Conservation (phyloP, 2,888 invertebrate species). For the Graphium colonna region DNA sequence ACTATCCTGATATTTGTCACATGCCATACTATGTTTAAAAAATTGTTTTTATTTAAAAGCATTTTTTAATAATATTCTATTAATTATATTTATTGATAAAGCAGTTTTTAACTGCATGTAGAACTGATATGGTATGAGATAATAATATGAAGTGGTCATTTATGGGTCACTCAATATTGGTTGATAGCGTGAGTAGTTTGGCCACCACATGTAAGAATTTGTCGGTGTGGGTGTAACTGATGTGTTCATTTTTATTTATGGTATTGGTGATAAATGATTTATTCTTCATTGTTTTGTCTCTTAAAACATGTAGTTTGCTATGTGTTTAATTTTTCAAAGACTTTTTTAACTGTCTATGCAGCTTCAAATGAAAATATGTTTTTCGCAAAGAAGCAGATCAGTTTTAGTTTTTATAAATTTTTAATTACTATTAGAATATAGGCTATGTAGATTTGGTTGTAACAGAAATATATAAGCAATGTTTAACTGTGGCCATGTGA, state of each 20-base stretch:
- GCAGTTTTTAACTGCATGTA: conserved; percentile 26
- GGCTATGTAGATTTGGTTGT: too few relatives aligned
- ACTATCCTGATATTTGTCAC: too few relatives aligned
- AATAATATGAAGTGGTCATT: conserved; percentile 52
- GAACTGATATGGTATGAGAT: conserved; percentile 47
- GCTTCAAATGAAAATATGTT: too few relatives aligned
- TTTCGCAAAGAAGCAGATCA: too few relatives aligned
- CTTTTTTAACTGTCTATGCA: too few relatives aligned
- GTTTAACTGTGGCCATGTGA: too few relatives aligned
- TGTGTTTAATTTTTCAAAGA: too few relatives aligned
- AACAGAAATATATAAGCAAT: too few relatives aligned
- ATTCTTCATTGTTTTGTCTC: not conserved
- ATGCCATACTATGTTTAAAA: too few relatives aligned
- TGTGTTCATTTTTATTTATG: not conserved
- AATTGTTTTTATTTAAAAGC: not conserved
- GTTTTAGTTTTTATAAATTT: too few relatives aligned
- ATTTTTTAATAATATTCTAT: not conserved
- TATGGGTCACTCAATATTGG: conserved; percentile 56
- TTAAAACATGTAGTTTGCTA: not conserved
- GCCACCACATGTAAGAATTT: conserved; percentile 20
- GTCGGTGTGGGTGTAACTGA: conserved; percentile 12
- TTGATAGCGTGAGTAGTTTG: conserved; percentile 40
- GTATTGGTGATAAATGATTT: not conserved
- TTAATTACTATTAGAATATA: too few relatives aligned
- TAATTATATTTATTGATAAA: conserved; percentile 1